These are phyloP conservation scores for Oncorhynchus mykiss DNA, from an alignment of 2,113 vertebrate genomes.

Conservation along the genomic window DNA sequence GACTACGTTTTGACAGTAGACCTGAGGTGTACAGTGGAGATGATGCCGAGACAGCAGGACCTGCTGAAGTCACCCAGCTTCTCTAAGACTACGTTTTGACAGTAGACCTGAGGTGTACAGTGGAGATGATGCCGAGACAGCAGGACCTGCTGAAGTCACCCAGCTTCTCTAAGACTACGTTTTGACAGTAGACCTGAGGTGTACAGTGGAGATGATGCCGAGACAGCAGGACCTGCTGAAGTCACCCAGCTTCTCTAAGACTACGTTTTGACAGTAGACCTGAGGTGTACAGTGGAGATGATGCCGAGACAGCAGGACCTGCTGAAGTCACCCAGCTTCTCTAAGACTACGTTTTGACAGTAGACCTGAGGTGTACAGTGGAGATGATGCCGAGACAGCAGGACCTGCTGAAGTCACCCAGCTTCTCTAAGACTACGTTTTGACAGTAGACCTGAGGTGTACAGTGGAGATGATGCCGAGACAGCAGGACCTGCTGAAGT, in stretches of 20 bases:
- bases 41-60: background rate
- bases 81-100: slow-evolving; percentile 9
- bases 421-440: slow-evolving; percentile 1
- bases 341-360: slow-evolving; percentile 5
- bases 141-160: background rate
- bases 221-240: background rate
- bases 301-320: background rate
- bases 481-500: background rate
- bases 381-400: background rate
- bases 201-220: background rate
- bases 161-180: background rate
- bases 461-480: background rate
- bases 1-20: background rate
- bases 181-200: background rate
- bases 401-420: background rate
- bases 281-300: background rate
- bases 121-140: background rate
- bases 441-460: background rate
- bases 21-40: background rate
- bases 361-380: background rate
- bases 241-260: background rate
- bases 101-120: background rate
- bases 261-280: background rate
- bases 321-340: background rate
- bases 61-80: background rate